Evolutionary conservation across 2,113 vertebrate species (phyloP).

Genomic region (Montifringilla adamsi): DNA sequence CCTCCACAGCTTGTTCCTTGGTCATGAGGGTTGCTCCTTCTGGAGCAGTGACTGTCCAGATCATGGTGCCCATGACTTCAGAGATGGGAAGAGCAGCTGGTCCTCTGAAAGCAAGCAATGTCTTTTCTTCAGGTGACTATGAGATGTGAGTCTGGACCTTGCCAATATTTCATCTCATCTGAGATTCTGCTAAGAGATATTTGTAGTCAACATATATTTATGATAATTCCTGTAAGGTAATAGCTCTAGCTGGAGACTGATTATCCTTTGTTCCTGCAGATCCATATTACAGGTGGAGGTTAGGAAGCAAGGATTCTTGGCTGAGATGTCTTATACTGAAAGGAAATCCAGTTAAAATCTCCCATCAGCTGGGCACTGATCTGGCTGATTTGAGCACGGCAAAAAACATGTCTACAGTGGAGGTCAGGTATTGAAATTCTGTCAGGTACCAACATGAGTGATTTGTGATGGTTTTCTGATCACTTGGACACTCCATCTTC

Average conservation of each 20-base stretch:
- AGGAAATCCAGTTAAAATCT: neutral
- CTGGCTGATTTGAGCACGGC: neutral
- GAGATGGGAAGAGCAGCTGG: neutral
- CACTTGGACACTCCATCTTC: neutral
- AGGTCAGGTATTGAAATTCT: neutral
- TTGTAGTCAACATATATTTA: neutral
- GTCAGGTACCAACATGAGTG: neutral
- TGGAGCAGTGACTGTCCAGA: accelerated
- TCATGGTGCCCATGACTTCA: neutral
- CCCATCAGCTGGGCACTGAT: neutral
- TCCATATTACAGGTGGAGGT: neutral
- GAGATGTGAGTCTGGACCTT: neutral
- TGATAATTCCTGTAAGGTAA: neutral
- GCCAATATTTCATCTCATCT: neutral
- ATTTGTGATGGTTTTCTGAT: neutral
- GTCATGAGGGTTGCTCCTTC: neutral
- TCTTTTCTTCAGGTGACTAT: neutral
- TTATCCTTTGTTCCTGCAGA: neutral
- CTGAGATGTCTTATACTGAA: neutral
- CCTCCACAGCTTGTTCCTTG: neutral
- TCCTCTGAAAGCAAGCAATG: neutral
- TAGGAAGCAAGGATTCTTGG: neutral
- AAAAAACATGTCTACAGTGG: neutral
- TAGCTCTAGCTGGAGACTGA: neutral
- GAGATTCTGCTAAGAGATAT: neutral